Base-by-base conservation (phyloP, 2,888 invertebrate species). In the Fissipunctia ypsillon region DNA sequence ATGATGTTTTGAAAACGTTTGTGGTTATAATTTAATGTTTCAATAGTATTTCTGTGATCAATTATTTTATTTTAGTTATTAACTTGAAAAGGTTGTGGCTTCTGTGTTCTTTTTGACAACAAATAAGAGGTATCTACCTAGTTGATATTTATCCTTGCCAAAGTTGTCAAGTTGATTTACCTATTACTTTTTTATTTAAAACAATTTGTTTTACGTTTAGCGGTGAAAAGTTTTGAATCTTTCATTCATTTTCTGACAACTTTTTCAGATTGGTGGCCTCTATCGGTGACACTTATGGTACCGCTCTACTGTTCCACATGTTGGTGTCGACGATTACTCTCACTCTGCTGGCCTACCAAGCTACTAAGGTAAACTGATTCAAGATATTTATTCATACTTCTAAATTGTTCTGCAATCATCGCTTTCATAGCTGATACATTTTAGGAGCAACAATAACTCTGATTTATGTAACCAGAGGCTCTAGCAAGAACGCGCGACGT, bases 301-400 rank as follows among this genome's bases (percentile, higher is more conserved):
- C 98, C n/a, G 98, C 98, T 54, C 95, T 98, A 28, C 94, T 98
- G 63, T 96, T 98, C 73, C 98, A 98, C 94, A 98, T 98, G 98
- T 95, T 98, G 90, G 97, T 98, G 35, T 97, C 98, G 0, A 98
- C 98, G 3, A 98, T 98, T 83, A 98, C 97, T 56, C 95, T 98
- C 48, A 98, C 98, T 25, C 96, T 98, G 50, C 94, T 98, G 80
- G 98, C 98, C 25, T 98, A 98, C 88, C 98, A 98, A 93, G 98
- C 98, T 7, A 98, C 98, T 1, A 98, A 98, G 97, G 54, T 54
- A 28, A 7, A 54, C 16, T 14, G 25, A 28, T 54, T 50, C n/a
- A 2, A n/a, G 4, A n/a, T n/a, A 50, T 10, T 48, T 22, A 48
- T 22, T 14, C 6, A 25, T 6, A 50, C n/a, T n/a, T 50, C 5